These are phyloP conservation scores for Cydia strobilella DNA, from an alignment of 1,140 invertebrate genomes.

Conservation along the genomic window DNA sequence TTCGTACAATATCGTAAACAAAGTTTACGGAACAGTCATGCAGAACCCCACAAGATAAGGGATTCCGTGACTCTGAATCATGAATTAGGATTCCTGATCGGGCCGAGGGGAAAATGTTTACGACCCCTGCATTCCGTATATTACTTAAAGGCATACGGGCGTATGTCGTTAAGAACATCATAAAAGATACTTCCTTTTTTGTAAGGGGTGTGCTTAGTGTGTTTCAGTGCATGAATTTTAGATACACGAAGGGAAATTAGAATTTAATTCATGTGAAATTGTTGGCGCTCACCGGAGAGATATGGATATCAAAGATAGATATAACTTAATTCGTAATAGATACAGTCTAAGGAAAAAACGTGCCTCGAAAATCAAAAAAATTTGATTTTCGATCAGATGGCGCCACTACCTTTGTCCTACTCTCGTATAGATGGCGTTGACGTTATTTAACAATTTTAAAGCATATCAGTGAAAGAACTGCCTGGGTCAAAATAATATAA, in stretches of 20 bases:
- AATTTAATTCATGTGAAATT: constrained; percentile 10
- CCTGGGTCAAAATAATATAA: too few species aligned
- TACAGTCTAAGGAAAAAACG: too few species aligned
- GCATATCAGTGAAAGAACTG: too few species aligned
- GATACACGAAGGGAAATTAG: constrained; percentile 8
- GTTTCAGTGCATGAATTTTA: constrained; percentile 12
- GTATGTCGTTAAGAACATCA: neutral
- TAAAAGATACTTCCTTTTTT: neutral
- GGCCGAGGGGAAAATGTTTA: constrained; percentile 23
- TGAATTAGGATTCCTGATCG: constrained; percentile 26
- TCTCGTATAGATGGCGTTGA: too few species aligned
- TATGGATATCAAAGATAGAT: too few species aligned
- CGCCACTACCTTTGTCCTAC: too few species aligned
- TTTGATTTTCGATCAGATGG: too few species aligned
- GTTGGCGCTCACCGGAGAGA: neutral
- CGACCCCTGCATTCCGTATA: constrained; percentile 8
- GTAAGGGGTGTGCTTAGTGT: neutral
- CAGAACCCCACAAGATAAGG: constrained; percentile 23
- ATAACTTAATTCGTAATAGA: too few species aligned
- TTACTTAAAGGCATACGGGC: neutral
- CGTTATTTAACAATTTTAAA: too few species aligned
- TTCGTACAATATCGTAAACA: neutral
- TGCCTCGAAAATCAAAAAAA: too few species aligned
- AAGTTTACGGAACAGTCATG: constrained; percentile 3
- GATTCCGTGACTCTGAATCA: constrained; percentile 31